Evolutionary conservation across 2,797 vertebrate genomes (phyloP).

Genomic region (Tarsius wallacei): DNA sequence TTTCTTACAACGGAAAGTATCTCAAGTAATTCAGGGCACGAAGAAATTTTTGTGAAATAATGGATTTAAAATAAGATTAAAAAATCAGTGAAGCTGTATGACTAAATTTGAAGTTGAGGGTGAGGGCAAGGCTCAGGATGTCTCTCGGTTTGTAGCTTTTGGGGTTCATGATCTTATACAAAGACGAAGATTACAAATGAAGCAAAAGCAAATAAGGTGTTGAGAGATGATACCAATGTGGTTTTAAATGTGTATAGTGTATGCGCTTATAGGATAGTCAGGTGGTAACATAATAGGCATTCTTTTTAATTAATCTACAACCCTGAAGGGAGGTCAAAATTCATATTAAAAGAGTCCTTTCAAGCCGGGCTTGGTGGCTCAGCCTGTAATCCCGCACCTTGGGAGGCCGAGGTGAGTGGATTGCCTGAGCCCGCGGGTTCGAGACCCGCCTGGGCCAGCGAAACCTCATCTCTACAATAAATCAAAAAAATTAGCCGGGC

Average conservation of each 20-base stretch:
- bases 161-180: background rate
- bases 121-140: background rate
- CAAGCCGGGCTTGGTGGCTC: too few species aligned
- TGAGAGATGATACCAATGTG: background rate
- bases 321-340: background rate
- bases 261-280: background rate
- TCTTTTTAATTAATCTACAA: background rate
- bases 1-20: background rate
- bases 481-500: too few species aligned
- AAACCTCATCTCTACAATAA: too few species aligned
- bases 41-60: background rate
- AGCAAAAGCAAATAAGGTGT: background rate
- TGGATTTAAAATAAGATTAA: background rate
- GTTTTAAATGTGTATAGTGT: background rate
- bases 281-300: background rate
- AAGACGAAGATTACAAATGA: background rate
- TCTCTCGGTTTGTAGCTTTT: background rate
- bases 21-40: background rate
- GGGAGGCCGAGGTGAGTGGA: too few species aligned
- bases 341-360: background rate
- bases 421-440: too few species aligned
- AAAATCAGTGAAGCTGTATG: background rate
- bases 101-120: background rate
- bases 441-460: too few species aligned
- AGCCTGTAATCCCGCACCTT: too few species aligned